phyloP scores from a whole-genome alignment of 2,797 vertebrate species.

The Allobates femoralis region DNA sequence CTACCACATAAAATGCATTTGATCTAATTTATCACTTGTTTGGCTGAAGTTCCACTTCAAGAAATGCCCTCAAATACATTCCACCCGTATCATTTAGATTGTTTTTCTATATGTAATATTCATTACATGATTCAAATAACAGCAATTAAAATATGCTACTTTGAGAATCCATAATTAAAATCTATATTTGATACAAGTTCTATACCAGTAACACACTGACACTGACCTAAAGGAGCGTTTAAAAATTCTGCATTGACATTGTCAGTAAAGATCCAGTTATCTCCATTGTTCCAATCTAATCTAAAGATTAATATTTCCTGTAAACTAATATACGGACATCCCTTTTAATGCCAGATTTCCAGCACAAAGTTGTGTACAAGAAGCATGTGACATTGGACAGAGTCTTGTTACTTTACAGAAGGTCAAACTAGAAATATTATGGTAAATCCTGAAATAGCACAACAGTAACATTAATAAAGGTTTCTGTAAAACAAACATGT shows the following conservation, averaged over 20 bases:
- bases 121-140: too few relatives aligned
- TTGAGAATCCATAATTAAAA: too few relatives aligned
- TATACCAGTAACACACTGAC: background rate
- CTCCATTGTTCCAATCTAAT: slow-evolving; percentile 18
- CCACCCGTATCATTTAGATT: too few relatives aligned
- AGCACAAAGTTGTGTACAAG: slow-evolving; percentile 24
- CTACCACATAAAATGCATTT: too few relatives aligned
- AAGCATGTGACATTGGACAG: slow-evolving; percentile 36
- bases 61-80: too few relatives aligned
- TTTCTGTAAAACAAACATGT: slow-evolving; percentile 43
- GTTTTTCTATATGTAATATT: too few relatives aligned
- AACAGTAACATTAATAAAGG: slow-evolving; percentile 8
- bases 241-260: background rate
- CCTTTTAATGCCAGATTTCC: slow-evolving; percentile 45
- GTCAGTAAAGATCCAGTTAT: slow-evolving; percentile 39
- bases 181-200: background rate
- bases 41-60: too few relatives aligned
- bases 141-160: too few relatives aligned
- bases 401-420: slow-evolving; percentile 34
- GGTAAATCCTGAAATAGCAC: slow-evolving; percentile 54
- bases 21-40: too few relatives aligned
- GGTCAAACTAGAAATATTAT: slow-evolving; percentile 45
- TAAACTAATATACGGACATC: slow-evolving; percentile 45
- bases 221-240: background rate
- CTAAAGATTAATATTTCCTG: slow-evolving; percentile 56